phyloP scores from a whole-genome alignment of 2,113 vertebrate species.

The Mobula birostris region DNA sequence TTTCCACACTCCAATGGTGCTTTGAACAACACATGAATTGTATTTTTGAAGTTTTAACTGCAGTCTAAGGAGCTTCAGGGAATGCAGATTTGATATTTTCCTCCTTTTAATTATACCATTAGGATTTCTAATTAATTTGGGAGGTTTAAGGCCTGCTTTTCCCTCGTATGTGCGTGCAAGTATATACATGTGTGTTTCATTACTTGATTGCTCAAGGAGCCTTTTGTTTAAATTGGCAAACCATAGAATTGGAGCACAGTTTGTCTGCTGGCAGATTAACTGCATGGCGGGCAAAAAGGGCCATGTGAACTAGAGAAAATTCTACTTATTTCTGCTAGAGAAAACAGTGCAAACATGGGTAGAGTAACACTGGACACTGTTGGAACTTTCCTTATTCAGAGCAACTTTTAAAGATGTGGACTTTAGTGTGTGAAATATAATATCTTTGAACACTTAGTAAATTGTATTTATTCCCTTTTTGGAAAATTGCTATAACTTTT shows the following conservation, averaged over 20 bases:
- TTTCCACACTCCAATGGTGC: neutral
- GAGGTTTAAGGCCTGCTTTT: neutral
- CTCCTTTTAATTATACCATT: neutral
- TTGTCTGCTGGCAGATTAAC: constrained; percentile 67
- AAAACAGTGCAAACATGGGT: constrained; percentile 48
- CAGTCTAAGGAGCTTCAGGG: neutral
- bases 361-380: constrained; percentile 50
- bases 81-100: neutral
- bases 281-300: constrained; percentile 45
- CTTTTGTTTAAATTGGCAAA: constrained; percentile 72
- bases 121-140: constrained; percentile 11
- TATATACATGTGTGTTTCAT: constrained; percentile 67
- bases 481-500: neutral
- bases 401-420: neutral
- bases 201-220: constrained; percentile 67
- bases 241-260: constrained; percentile 59
- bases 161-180: constrained; percentile 52
- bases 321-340: constrained; percentile 45
- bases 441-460: neutral
- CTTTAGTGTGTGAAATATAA: neutral
- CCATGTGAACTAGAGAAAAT: constrained; percentile 45
- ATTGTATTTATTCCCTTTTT: neutral
- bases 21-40: neutral
- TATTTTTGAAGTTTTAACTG: neutral
- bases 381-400: constrained; percentile 46